These are phyloP conservation scores for Nasonia vitripennis DNA, from an alignment of 1,140 invertebrate genomes.

Conservation along the genomic window DNA sequence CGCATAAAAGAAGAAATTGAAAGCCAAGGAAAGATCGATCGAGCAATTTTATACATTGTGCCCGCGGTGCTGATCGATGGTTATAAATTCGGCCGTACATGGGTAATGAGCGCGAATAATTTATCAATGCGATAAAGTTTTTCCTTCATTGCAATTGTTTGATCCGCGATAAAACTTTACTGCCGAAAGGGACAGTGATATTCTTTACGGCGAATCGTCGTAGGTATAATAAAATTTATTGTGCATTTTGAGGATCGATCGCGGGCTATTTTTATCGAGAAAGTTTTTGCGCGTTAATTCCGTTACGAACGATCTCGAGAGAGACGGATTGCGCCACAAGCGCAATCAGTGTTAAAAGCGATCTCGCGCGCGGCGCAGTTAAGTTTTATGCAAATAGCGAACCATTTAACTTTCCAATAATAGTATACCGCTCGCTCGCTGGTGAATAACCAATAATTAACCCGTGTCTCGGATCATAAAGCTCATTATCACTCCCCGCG, in stretches of 20 bases:
- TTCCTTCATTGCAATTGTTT: not conserved
- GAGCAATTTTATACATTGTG: not conserved
- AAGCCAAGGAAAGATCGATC: slow-evolving; percentile 22
- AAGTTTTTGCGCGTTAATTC: too few species aligned
- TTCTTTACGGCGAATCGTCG: not conserved
- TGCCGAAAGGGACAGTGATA: not conserved
- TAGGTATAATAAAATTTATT: not conserved
- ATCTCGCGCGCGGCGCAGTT: not conserved
- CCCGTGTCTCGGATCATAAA: not conserved
- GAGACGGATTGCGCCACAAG: not conserved
- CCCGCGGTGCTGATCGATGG: slow-evolving; percentile 8
- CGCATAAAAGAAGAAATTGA: not conserved
- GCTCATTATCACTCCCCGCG: not conserved
- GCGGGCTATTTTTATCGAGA: too few species aligned
- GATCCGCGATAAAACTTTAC: not conserved
- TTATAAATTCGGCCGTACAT: slow-evolving; percentile 21
- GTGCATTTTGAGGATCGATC: too few species aligned
- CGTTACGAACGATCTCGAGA: not conserved
- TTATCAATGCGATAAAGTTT: slow-evolving; percentile 28
- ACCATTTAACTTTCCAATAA: slow-evolving; percentile 10
- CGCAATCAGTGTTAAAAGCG: not conserved
- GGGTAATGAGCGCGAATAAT: not conserved
- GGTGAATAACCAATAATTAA: not conserved
- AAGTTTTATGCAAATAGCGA: slow-evolving; percentile 10
- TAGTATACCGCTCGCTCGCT: not conserved